Evolutionary conservation across 2,888 invertebrate species (phyloP), one percentile per base, ranked within the genome.

Genomic region (Acleris laterana): DNA sequence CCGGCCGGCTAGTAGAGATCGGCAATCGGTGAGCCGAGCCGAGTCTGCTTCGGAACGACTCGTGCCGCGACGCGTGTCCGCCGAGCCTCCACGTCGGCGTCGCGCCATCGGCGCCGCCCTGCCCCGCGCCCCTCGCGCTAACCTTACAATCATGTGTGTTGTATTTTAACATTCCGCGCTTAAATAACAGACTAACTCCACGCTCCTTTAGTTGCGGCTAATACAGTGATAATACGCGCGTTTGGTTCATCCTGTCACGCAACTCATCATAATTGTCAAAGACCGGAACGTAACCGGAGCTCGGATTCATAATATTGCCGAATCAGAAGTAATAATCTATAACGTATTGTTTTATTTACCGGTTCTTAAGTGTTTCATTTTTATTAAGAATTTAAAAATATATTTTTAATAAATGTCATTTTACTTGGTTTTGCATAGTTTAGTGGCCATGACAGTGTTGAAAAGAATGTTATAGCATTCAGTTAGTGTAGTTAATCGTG

Each of bases 21-120:
- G 19, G 63, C 68, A 66, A 68, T 62, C 62, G 68, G 63, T 57
- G 55, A 68, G 57, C 68, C 72, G 69, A 20, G 25, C 62, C 69
- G 71, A 73, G 71, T 71, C 72, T 77, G 72, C 77, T 75, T 82
- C 84, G 83, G 81, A 72, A 72, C 74, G 68, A 78, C 72, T 86
- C 88, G 89, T 88, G 85, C 84, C 82, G 79, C 76, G 85, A 84
- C 88, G 90, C 90, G 90, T 90, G 90, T 89, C 88, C 77, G 85
- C 77, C 87, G 84, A 87, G 85, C 89, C 88, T 92, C 92, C 92
- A 92, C 92, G 92, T 91, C 88, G 90, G 78, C 90, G 89, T 88
- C 90, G 88, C 90, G 90, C 90, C 90, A 89, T 89, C 77, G 64
- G 62, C 73, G 69, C 28, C 70, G 65, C 71, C 70, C 71, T 78